Conservation (phyloP, 2,888 invertebrate species). For the Philhelius pedissequus region DNA sequence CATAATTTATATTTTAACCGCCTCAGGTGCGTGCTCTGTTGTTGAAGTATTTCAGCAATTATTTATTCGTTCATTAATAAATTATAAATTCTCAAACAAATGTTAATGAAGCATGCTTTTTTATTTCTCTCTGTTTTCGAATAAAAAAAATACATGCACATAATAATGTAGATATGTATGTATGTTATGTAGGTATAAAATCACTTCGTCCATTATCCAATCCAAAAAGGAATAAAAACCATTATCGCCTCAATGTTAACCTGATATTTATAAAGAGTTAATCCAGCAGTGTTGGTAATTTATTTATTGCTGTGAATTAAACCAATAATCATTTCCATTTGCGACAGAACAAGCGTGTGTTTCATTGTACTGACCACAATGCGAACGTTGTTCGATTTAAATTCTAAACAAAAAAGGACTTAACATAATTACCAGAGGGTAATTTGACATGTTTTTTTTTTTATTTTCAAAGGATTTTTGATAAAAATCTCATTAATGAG, state of each 20-base stretch:
- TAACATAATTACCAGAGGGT: neutral
- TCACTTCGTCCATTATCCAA: neutral
- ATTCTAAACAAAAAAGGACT: neutral
- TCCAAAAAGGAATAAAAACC: neutral
- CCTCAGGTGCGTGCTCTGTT: neutral
- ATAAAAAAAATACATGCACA: too few relatives aligned
- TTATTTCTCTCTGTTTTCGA: neutral
- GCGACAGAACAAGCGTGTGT: neutral
- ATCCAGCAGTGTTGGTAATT: conserved; percentile 5
- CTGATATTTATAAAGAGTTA: neutral
- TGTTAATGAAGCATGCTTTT: conserved; percentile 33
- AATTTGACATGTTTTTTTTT: too few relatives aligned
- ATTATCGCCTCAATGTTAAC: neutral
- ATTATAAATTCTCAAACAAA: conserved; percentile 1
- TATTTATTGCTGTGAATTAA: conserved; percentile 37
- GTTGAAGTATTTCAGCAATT: neutral
- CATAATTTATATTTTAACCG: neutral
- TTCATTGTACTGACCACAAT: neutral
- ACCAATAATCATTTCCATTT: conserved; percentile 6
- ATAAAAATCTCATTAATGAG: neutral
- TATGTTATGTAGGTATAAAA: too few relatives aligned
- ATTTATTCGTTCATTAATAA: neutral
- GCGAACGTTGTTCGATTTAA: neutral
- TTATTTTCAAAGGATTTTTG: neutral
- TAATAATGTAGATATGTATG: too few relatives aligned